phyloP scores from a whole-genome alignment of 2,797 vertebrate species.

The Gambusia yucatana region DNA sequence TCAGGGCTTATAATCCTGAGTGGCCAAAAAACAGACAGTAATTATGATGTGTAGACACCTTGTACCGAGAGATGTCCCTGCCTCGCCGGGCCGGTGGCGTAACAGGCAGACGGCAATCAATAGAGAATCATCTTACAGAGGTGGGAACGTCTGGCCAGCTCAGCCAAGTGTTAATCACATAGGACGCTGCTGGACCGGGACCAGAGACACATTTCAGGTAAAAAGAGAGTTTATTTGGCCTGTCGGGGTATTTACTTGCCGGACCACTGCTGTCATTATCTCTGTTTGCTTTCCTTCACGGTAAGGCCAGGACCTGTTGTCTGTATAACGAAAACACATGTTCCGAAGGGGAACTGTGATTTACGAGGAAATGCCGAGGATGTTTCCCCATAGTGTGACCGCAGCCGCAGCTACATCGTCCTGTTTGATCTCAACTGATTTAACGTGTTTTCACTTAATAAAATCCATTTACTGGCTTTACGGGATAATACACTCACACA shows the following conservation, averaged over 20 bases:
- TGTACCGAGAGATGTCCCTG: slow-evolving; percentile 40
- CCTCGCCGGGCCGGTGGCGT: slow-evolving; percentile 15
- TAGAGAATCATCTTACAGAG: slow-evolving; percentile 30
- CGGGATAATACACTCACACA: slow-evolving; percentile 1
- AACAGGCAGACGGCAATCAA: slow-evolving; percentile 39
- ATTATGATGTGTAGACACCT: slow-evolving; percentile 50
- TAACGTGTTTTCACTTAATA: slow-evolving; percentile 30
- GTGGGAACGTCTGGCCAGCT: slow-evolving; percentile 19
- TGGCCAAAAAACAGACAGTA: slow-evolving; percentile 30
- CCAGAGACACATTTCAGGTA: slow-evolving; percentile 25
- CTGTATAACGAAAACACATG: slow-evolving; percentile 48
- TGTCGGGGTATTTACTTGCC: slow-evolving; percentile 32
- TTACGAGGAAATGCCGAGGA: slow-evolving; percentile 36
- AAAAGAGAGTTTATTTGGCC: slow-evolving; percentile 34
- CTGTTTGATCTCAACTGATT: slow-evolving; percentile 42
- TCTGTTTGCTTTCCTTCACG: slow-evolving; percentile 39
- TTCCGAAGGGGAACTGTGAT: slow-evolving; percentile 18
- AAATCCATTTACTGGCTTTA: slow-evolving; percentile 9
- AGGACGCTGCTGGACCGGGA: slow-evolving; percentile 24
- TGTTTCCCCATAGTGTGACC: slow-evolving; percentile 32
- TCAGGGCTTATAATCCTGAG: slow-evolving; percentile 27
- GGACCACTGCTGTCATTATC: slow-evolving; percentile 23
- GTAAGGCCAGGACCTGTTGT: slow-evolving; percentile 33
- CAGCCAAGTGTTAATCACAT: slow-evolving; percentile 36
- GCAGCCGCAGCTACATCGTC: slow-evolving; percentile 13